Base-by-base conservation (phyloP, 2,113 vertebrate species). In the Heliornis fulica region DNA sequence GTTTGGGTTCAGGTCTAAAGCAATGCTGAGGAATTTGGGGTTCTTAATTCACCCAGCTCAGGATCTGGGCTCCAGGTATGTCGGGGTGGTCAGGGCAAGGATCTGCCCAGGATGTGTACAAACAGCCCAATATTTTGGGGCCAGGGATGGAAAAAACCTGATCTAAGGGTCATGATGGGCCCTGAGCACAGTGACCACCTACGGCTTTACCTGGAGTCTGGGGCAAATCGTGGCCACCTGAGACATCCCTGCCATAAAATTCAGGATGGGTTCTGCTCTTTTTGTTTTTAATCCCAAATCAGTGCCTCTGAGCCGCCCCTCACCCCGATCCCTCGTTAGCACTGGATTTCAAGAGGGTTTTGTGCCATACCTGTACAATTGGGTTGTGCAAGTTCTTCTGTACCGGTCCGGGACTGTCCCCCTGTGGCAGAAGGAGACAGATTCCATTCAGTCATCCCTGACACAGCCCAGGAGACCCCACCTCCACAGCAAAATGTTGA, bases 331-430 rank as follows among this genome's bases (percentile, higher is more conserved):
- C 11, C 11, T 12, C 40, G 4, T 13, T 29, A 78, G 11, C 36
- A 43, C 29, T 45, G 25, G 40, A 11, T 53, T 32, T 20, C 25
- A 69, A 32, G 4, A 59, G 36, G 56, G 26, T 26, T 66, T 25
- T 6, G 20, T 61, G 50, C 63, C 97, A 51, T 97, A 98, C 98
- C 98, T 98, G 98, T 98, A 98, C 98, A 10, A 98, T 98, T 87
- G 98, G 98, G 96, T 98, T 98, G 98, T 98, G 98, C 95, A 98
- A 97, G 97, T 97, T 98, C 98, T 98, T 98, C 98, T 98, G 98
- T 96, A 98, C 98, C 4, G 98, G 98, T 95, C 98, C 98, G 71
- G 98, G 98, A 97, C 98, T 98, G 95, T 98, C 98, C 77, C 98
- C 98, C 98, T 98, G 40, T 0, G 10, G 89, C 68, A 96, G 85